A percentile compares a stretch with the other conserved stretches of the same genome.
phyloP scores from a whole-genome alignment of 2,797 vertebrate species.

The Gadopsis bispinosus region DNA sequence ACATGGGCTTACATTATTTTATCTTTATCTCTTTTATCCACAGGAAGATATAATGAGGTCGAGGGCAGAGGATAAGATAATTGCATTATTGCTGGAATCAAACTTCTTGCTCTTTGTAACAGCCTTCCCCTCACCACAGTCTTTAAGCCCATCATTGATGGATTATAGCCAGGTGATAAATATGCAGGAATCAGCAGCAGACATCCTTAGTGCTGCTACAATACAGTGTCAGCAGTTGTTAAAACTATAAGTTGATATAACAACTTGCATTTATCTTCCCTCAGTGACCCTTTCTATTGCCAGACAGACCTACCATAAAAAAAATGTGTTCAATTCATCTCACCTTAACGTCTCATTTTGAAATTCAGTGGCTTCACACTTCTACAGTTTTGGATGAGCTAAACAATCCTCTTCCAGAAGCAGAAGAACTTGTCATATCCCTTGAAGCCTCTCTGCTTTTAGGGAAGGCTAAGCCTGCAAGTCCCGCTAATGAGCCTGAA shows the following conservation, averaged over 20 bases:
- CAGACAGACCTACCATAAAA: constrained; percentile 7
- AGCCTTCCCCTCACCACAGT: neutral
- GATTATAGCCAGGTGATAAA: neutral
- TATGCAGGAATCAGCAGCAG: neutral
- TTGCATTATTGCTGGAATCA: neutral
- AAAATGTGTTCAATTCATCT: constrained; percentile 8
- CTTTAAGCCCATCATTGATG: no score
- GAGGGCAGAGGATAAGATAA: neutral
- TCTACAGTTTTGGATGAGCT: constrained; percentile 38
- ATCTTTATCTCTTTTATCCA: neutral
- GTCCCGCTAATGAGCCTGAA: constrained; percentile 80
- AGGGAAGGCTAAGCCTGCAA: constrained; percentile 61
- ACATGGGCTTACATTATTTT: neutral
- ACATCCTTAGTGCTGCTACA: neutral
- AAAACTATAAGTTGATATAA: neutral
- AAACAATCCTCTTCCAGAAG: constrained; percentile 31
- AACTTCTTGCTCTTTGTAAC: constrained; percentile 1
- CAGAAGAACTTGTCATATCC: constrained; percentile 51
- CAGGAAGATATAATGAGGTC: constrained; percentile 1
- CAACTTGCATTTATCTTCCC: constrained; percentile 6
- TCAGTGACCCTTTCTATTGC: constrained; percentile 5
- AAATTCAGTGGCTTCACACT: constrained; percentile 20
- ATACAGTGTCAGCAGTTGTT: neutral
- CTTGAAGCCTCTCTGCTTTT: constrained; percentile 64
- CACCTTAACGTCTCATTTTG: constrained; percentile 28